Percentiles rank a stretch among this genome's conserved stretches.
Evolutionary conservation across 2,113 vertebrate species (phyloP).

Genomic region (Thryonomys swinderianus): DNA sequence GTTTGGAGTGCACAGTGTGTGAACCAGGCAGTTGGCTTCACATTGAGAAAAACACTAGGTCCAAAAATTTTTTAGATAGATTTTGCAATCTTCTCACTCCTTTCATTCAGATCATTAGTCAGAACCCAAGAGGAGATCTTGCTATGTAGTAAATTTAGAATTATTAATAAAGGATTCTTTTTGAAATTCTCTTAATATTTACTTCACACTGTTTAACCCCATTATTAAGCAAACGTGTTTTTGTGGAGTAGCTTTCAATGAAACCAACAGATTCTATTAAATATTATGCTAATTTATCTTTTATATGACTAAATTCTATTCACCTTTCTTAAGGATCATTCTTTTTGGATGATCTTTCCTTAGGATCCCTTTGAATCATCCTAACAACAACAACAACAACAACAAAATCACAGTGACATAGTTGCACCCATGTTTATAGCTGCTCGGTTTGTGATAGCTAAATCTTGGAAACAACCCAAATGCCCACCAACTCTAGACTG

Average conservation of each 20-base stretch:
- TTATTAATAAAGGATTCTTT: background rate
- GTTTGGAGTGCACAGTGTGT: background rate
- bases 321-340: background rate
- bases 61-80: background rate
- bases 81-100: background rate
- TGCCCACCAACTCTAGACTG: too few species aligned
- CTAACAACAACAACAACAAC: background rate
- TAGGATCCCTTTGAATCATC: background rate
- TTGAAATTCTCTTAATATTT: background rate
- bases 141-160: background rate
- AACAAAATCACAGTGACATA: too few species aligned
- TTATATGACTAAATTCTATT: background rate
- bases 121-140: background rate
- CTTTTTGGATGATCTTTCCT: too few species aligned
- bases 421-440: too few species aligned
- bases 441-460: too few species aligned
- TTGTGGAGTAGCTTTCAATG: background rate
- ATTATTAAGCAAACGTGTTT: background rate
- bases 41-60: background rate
- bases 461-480: too few species aligned
- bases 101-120: background rate
- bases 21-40: background rate
- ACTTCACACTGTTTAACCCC: background rate
- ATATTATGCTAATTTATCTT: background rate
- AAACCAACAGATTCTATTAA: background rate